Evolutionary conservation across 1,140 invertebrate genomes (phyloP), one percentile per base, ranked within the genome.

Genomic region (Goniozus legneri): DNA sequence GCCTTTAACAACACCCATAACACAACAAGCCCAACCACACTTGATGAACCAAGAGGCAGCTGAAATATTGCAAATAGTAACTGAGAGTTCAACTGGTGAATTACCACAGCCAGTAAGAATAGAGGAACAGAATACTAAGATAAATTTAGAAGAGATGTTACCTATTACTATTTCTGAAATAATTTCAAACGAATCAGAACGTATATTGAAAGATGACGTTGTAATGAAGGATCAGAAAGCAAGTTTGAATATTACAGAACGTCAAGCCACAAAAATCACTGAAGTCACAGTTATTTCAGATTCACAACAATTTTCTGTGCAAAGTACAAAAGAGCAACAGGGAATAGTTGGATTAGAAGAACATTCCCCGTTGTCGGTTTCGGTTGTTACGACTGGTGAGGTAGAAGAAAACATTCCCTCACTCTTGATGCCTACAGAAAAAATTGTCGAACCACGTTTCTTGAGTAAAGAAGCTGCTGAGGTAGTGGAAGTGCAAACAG

Each of bases 251-350:
- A 39, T 75, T 1, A 33, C 50, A 2, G 64, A 65, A 4, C 56
- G 54, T 42, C 71, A 76, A 49, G 50, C 63, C 27, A 65, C 67
- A 1, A 58, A 75, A 55, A 64, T 62, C 1, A 60, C 54, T 10
- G 59, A 73, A 51, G 47, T 69, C 2, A 45, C 62, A 20, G 47
- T 66, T 2, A 45, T 44, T 3, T 3, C 32, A 0, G 47, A 45
- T 18, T 12, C 47, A 0, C 35, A 53, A 10, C 22, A 44, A 6
- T 36, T 53, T 0, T 2, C 21, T 0, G 1, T 30, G 13, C 20
- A 36, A 38, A 39, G n/a, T 38, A 62, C 62, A 14, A 49, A 61
- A 31, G 42, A 49, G 18, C 62, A 67, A 4, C 68, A 48, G 49
- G 60, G 58, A 8, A 46, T 53, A 8, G 31, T 38, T 12, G 37